Evolutionary conservation across 2,113 vertebrate species (phyloP).

Genomic region (Cervus canadensis): DNA sequence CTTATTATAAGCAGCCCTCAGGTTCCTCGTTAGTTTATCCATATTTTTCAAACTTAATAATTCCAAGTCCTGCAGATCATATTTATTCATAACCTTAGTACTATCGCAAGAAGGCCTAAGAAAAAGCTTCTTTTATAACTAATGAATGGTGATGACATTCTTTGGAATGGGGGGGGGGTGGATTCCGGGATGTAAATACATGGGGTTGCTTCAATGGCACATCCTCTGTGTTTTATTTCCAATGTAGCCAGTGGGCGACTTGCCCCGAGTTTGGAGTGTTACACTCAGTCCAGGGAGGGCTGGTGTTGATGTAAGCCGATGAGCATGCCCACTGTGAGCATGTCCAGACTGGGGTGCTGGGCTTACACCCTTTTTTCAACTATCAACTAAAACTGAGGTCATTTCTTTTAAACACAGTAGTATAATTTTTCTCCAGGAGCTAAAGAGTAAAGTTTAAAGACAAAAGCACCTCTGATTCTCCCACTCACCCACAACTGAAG

Average conservation of each 20-base stretch:
- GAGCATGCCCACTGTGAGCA: neutral
- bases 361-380: neutral
- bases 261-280: neutral
- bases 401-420: neutral
- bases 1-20: neutral
- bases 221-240: neutral
- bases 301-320: neutral
- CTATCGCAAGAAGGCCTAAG: neutral
- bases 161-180: neutral
- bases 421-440: neutral
- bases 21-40: neutral
- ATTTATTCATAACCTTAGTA: neutral
- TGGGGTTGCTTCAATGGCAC: neutral
- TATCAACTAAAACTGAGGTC: neutral
- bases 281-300: neutral
- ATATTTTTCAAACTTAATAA: neutral
- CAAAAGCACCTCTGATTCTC: constrained; percentile 15
- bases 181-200: neutral
- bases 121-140: neutral
- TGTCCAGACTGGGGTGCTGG: neutral
- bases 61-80: neutral
- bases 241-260: neutral
- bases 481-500: neutral
- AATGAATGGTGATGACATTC: neutral
- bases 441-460: neutral